These are phyloP conservation scores for Drosophila sulfurigaster DNA, from an alignment of 1,140 invertebrate species.

Conservation along the genomic window DNA sequence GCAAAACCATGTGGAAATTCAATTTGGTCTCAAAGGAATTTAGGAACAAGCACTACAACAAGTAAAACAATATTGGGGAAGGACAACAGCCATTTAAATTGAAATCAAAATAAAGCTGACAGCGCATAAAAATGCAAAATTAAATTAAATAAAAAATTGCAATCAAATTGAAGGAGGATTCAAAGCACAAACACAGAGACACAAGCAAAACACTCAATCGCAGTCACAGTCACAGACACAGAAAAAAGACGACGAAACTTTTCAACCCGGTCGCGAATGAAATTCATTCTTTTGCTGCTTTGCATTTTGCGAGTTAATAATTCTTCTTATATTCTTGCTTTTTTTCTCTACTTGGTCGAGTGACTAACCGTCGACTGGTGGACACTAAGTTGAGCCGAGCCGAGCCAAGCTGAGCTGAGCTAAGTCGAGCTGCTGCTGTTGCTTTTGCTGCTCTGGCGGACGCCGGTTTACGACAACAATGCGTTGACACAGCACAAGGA, in stretches of 20 bases:
- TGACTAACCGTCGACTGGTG: slow-evolving; percentile 63
- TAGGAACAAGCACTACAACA: slow-evolving; percentile 9
- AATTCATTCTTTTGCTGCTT: slow-evolving; percentile 19
- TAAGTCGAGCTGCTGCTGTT: slow-evolving; percentile 10
- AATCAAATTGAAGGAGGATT: slow-evolving; percentile 22
- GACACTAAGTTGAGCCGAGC: slow-evolving; percentile 11
- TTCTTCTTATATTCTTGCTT: slow-evolving; percentile 1
- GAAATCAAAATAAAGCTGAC: slow-evolving; percentile 62
- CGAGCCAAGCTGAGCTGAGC: no score
- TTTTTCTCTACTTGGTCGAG: slow-evolving; percentile 19
- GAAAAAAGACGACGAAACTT: not conserved
- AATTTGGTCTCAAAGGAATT: slow-evolving; percentile 60
- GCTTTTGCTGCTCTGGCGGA: slow-evolving; percentile 22
- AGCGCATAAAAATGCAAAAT: slow-evolving; percentile 30
- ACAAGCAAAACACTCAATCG: not conserved
- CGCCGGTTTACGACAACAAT: slow-evolving; percentile 70
- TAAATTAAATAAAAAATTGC: slow-evolving; percentile 45
- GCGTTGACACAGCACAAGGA: slow-evolving; percentile 76
- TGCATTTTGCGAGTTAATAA: slow-evolving; percentile 25
- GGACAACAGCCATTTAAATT: slow-evolving; percentile 49
- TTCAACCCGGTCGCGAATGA: slow-evolving; percentile 7
- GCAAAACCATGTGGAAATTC: slow-evolving; percentile 62
- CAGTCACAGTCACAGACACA: not conserved
- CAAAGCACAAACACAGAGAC: slow-evolving; percentile 1
- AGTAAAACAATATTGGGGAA: not conserved